These are phyloP conservation scores for Phalloptychus januarius DNA, from an alignment of 2,797 vertebrate species.

Conservation along the genomic window DNA sequence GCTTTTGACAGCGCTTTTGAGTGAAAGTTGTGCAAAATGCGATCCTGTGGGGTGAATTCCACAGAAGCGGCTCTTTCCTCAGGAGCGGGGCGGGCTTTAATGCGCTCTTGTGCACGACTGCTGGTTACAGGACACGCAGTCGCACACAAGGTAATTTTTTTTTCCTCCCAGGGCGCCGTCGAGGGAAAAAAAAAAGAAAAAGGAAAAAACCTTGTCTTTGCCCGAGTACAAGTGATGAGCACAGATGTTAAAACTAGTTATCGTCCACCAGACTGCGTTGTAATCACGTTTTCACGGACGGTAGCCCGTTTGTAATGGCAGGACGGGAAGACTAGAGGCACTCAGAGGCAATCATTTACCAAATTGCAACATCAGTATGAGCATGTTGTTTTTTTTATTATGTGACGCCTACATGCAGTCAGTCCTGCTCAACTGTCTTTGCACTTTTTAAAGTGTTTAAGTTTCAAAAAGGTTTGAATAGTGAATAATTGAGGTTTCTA, in stretches of 20 bases:
- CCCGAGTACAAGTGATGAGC: constrained; percentile 25
- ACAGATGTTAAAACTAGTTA: constrained; percentile 55
- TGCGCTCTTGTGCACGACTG: constrained; percentile 74
- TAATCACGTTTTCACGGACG: constrained; percentile 3
- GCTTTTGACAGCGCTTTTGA: constrained; percentile 39
- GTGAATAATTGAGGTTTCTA: neutral
- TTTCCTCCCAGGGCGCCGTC: constrained; percentile 50
- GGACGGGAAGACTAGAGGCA: constrained; percentile 23
- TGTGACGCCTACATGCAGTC: constrained; percentile 47
- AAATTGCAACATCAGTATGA: constrained; percentile 73
- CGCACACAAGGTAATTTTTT: constrained; percentile 60
- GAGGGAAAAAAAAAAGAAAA: constrained; percentile 16
- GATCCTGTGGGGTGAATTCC: constrained; percentile 50
- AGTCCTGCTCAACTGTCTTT: constrained; percentile 6
- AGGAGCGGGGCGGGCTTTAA: constrained; percentile 77
- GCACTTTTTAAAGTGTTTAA: neutral
- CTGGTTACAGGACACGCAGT: constrained; percentile 70
- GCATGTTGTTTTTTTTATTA: constrained; percentile 48
- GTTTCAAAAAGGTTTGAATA: neutral
- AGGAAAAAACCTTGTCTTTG: neutral
- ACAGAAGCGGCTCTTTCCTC: constrained; percentile 56
- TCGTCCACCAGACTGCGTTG: neutral
- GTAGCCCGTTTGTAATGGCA: constrained; percentile 17
- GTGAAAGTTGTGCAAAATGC: constrained; percentile 73
- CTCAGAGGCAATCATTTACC: constrained; percentile 61